A percentile compares a stretch with the other conserved stretches of the same genome.
Conservation (phyloP, 2,113 vertebrate genomes). For the Chloropsis cyanopogon region DNA sequence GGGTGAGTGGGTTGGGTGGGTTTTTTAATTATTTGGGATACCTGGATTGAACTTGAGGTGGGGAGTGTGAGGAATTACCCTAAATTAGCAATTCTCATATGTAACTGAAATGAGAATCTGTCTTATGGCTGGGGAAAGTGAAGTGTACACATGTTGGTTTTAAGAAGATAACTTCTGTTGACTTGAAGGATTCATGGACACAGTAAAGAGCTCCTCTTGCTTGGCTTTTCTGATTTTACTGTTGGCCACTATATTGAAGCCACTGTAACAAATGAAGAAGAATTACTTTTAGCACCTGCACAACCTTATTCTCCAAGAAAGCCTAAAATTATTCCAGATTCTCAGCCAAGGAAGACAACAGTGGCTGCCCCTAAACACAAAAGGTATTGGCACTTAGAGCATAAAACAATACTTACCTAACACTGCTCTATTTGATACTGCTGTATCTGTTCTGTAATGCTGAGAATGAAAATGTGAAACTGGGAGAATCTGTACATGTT, state of each 20-base stretch:
- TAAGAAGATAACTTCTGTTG: neutral
- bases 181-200: slow-evolving; percentile 79
- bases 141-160: neutral
- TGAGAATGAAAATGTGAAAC: neutral
- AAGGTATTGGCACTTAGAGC: slow-evolving; percentile 47
- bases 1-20: neutral
- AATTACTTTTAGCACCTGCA: slow-evolving; percentile 73
- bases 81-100: neutral
- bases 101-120: neutral
- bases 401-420: neutral
- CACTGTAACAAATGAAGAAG: slow-evolving; percentile 75
- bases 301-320: slow-evolving; percentile 61
- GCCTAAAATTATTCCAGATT: neutral
- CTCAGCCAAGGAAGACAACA: slow-evolving; percentile 14
- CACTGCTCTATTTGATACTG: neutral
- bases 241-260: slow-evolving; percentile 84
- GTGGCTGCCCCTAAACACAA: slow-evolving; percentile 53
- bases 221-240: slow-evolving; percentile 85
- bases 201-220: slow-evolving; percentile 85
- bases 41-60: neutral
- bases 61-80: neutral
- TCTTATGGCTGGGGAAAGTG: neutral
- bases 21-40: neutral
- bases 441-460: neutral
- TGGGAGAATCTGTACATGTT: neutral